These are phyloP conservation scores for Stenoptilia bipunctidactyla DNA, from an alignment of 2,888 invertebrate species.

Conservation along the genomic window DNA sequence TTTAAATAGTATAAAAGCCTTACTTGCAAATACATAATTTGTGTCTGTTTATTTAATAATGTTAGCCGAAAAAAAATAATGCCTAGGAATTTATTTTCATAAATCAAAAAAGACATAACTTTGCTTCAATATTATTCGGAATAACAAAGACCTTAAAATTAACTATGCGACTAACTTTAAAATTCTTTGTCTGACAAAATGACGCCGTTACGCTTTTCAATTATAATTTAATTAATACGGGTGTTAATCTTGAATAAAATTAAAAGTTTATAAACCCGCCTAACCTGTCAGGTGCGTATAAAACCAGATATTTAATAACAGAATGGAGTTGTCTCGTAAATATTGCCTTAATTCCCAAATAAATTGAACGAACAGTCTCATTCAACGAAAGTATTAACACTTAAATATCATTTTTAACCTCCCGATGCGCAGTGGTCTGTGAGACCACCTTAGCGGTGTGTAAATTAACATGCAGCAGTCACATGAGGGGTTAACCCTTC, in stretches of 20 bases:
- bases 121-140: no score
- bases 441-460: constrained; percentile 58
- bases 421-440: constrained; percentile 25
- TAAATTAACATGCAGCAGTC: constrained; percentile 60
- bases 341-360: constrained; percentile 29
- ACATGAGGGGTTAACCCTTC: constrained; percentile 36
- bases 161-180: neutral
- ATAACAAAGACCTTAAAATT: neutral
- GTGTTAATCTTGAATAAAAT: constrained; percentile 1
- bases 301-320: constrained; percentile 11
- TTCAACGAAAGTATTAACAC: constrained; percentile 51
- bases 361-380: constrained; percentile 33
- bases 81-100: no score
- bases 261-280: constrained; percentile 7
- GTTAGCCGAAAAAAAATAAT: no score
- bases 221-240: neutral
- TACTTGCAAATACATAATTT: no score
- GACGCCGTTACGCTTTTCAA: neutral
- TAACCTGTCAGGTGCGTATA: constrained; percentile 8
- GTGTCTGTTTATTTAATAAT: no score
- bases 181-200: neutral
- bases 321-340: constrained; percentile 21
- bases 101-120: no score
- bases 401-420: constrained; percentile 55
- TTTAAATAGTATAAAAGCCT: no score